Conservation (phyloP, 2,888 invertebrate species). For the Trissonchulus latispiculum region DNA sequence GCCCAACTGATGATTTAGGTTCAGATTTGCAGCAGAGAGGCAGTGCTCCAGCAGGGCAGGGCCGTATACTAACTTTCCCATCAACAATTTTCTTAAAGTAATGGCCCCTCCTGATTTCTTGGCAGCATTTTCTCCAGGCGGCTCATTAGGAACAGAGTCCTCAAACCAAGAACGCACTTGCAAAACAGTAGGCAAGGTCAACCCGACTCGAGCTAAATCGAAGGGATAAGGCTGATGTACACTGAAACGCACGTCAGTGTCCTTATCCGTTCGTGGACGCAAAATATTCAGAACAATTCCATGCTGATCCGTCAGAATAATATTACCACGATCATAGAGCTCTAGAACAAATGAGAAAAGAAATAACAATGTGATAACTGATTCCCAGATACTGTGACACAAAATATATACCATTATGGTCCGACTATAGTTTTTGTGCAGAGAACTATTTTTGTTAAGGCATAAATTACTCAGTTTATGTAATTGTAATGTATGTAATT, state of each 20-base stretch:
- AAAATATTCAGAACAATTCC: slow-evolving; percentile 62
- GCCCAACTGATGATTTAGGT: too few relatives aligned
- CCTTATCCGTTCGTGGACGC: slow-evolving; percentile 54
- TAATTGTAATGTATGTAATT: too few relatives aligned
- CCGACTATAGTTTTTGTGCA: too few relatives aligned
- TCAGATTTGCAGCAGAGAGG: slow-evolving; percentile 47
- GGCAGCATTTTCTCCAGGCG: not conserved
- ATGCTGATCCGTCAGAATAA: slow-evolving; percentile 80
- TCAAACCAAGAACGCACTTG: slow-evolving; percentile 51
- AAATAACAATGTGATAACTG: too few relatives aligned
- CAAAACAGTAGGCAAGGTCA: too few relatives aligned
- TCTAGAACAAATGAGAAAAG: too few relatives aligned
- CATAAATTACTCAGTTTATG: too few relatives aligned
- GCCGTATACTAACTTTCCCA: slow-evolving; percentile 58
- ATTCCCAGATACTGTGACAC: too few relatives aligned
- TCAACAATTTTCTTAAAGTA: slow-evolving; percentile 25
- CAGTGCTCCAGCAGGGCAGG: slow-evolving; percentile 82
- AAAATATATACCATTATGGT: too few relatives aligned
- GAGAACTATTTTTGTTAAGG: too few relatives aligned
- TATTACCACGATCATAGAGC: slow-evolving; percentile 80
- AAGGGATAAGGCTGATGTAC: slow-evolving; percentile 73
- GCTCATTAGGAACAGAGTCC: not conserved
- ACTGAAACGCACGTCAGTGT: slow-evolving; percentile 74
- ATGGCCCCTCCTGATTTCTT: slow-evolving; percentile 18
- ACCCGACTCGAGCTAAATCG: slow-evolving; percentile 39